Evolutionary conservation across 2,888 invertebrate species (phyloP).

Genomic region (Escarpia spicata): DNA sequence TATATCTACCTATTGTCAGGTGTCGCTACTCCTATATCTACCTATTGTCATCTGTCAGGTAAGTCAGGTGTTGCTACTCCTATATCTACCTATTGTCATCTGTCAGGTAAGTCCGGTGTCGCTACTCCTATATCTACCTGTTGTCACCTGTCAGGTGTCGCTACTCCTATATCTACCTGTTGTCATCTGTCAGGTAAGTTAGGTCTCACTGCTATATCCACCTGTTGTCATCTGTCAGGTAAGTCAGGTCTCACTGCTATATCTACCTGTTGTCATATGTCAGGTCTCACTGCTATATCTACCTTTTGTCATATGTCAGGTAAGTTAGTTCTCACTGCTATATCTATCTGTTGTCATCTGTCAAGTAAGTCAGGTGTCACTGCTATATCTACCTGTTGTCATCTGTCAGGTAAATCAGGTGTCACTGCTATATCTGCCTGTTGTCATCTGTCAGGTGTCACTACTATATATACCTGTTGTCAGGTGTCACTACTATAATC

Average conservation of each 20-base stretch:
- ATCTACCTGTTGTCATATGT: too few relatives aligned
- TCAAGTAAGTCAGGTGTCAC: background rate
- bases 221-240: conserved; percentile 63
- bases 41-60: conserved; percentile 63
- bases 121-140: conserved; percentile 37
- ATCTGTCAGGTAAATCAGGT: conserved; percentile 23
- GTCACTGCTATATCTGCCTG: too few relatives aligned
- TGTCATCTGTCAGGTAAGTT: conserved; percentile 24
- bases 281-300: conserved; percentile 57
- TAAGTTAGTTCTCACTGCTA: conserved; percentile 35
- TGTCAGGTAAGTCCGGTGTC: background rate
- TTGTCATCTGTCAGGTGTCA: conserved; percentile 36
- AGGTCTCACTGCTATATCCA: conserved; percentile 56
- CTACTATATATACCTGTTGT: conserved; percentile 62
- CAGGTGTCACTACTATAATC: conserved; percentile 52
- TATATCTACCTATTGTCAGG: conserved; percentile 35
- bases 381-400: background rate
- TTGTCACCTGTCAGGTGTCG: too few relatives aligned
- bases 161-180: too few relatives aligned
- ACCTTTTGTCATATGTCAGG: conserved; percentile 63
- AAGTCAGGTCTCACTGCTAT: conserved; percentile 19
- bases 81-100: too few relatives aligned
- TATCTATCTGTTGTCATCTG: too few relatives aligned
- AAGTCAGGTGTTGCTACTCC: conserved; percentile 22
- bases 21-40: conserved; percentile 64